Evolutionary conservation across 2,888 invertebrate genomes (phyloP).

Genomic region (Synanthedon formicaeformis): DNA sequence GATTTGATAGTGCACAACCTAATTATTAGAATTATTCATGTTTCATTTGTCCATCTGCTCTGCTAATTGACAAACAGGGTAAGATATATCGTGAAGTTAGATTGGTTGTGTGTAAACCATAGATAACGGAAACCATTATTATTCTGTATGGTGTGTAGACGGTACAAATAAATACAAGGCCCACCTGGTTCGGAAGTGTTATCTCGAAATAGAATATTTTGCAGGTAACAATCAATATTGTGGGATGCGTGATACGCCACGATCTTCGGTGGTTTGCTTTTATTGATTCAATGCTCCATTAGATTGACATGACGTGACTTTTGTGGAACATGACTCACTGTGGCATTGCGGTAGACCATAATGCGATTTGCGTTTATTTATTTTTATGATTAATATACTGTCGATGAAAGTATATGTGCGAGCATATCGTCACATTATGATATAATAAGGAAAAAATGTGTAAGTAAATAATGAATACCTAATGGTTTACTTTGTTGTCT

Average conservation of each 20-base stretch:
- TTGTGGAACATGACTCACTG: constrained; percentile 10
- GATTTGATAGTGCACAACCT: too few relatives aligned
- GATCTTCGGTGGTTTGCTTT: constrained; percentile 10
- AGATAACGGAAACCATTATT: too few relatives aligned
- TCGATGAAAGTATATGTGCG: too few relatives aligned
- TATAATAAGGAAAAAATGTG: too few relatives aligned
- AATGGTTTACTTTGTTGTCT: too few relatives aligned
- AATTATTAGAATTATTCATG: too few relatives aligned
- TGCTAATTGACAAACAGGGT: too few relatives aligned
- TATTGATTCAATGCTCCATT: constrained; percentile 35
- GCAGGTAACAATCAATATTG: constrained; percentile 29
- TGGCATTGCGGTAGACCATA: background rate
- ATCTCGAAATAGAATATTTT: constrained; percentile 18
- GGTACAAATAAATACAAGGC: constrained; percentile 35
- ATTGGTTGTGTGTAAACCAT: background rate
- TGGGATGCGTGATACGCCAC: constrained; percentile 15
- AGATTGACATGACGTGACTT: constrained; percentile 27
- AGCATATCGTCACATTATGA: too few relatives aligned
- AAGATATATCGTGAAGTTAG: background rate
- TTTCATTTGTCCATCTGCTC: too few relatives aligned
- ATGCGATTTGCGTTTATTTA: constrained; percentile 1
- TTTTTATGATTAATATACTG: too few relatives aligned
- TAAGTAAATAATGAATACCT: too few relatives aligned
- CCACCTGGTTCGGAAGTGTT: constrained; percentile 26
- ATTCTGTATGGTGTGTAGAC: background rate